Conservation (phyloP, 2,888 invertebrate genomes). For the Hypena proboscidalis region DNA sequence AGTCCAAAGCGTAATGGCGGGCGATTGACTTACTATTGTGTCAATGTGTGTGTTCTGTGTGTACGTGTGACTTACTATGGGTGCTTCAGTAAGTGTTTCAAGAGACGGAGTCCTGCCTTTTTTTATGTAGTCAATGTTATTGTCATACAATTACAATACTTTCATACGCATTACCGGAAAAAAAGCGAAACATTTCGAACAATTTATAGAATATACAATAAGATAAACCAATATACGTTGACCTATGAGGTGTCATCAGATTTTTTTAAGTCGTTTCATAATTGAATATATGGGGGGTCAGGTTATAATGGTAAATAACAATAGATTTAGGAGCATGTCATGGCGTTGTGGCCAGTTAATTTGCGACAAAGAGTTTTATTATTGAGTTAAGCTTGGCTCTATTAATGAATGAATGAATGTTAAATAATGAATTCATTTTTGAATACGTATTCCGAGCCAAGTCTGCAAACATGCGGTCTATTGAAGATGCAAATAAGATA, state of each 20-base stretch:
- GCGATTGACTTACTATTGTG: too few relatives aligned
- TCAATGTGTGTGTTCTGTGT: too few relatives aligned
- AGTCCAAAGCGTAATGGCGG: too few relatives aligned
- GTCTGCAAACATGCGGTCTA: too few relatives aligned
- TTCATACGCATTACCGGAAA: slow-evolving; percentile 28
- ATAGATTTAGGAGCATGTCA: slow-evolving; percentile 13
- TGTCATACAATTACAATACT: slow-evolving; percentile 30
- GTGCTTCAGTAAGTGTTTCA: too few relatives aligned
- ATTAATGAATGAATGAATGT: slow-evolving; percentile 3
- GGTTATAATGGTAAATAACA: slow-evolving; percentile 13
- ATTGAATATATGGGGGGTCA: slow-evolving; percentile 15
- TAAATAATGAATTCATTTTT: too few relatives aligned
- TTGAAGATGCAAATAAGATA: too few relatives aligned
- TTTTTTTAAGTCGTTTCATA: not conserved
- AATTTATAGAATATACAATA: slow-evolving; percentile 30
- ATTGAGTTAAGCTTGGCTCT: slow-evolving; percentile 25
- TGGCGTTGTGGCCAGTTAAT: slow-evolving; percentile 41
- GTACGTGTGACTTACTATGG: too few relatives aligned
- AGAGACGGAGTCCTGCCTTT: too few relatives aligned
- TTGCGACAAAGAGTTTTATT: slow-evolving; percentile 39
- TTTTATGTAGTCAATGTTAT: too few relatives aligned
- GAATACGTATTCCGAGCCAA: too few relatives aligned
- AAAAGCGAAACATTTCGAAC: slow-evolving; percentile 35
- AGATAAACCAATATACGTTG: slow-evolving; percentile 12
- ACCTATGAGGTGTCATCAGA: not conserved